phyloP scores from a whole-genome alignment of 2,888 invertebrate species.

The Sussaba pulchella region DNA sequence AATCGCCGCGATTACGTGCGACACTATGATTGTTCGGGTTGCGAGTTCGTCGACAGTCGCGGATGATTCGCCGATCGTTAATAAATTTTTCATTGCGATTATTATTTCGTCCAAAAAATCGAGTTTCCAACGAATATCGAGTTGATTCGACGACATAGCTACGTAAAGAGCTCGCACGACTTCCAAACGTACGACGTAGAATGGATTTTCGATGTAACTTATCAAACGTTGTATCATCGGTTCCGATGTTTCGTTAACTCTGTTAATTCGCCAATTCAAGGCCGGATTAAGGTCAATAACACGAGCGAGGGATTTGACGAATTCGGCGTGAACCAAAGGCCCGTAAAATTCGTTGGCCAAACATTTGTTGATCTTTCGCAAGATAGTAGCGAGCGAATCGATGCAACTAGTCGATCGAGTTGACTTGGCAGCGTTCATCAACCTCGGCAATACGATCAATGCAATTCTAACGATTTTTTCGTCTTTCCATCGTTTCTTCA shows the following conservation, averaged over 20 bases:
- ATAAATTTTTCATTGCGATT: conserved; percentile 76
- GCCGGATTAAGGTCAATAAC: conserved; percentile 80
- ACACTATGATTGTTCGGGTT: conserved; percentile 86
- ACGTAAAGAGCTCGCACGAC: conserved; percentile 81
- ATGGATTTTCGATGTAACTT: conserved; percentile 81
- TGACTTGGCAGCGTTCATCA: conserved; percentile 52
- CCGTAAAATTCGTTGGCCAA: conserved; percentile 77
- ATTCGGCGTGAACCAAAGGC: conserved; percentile 79
- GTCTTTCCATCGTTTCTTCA: conserved; percentile 76
- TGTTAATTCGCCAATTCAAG: conserved; percentile 73
- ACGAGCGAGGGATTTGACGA: conserved; percentile 82
- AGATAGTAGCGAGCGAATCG: conserved; percentile 58
- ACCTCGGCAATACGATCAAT: conserved; percentile 78
- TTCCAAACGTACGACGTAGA: conserved; percentile 83
- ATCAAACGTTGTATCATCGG: conserved; percentile 68
- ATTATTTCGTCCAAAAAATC: conserved; percentile 80
- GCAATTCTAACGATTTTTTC: conserved; percentile 78
- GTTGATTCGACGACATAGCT: conserved; percentile 76
- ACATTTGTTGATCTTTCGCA: conserved; percentile 18
- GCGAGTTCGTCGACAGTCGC: conserved; percentile 85
- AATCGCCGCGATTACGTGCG: conserved; percentile 85
- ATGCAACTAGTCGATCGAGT: conserved; percentile 14
- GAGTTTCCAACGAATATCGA: conserved; percentile 75
- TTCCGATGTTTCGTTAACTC: conserved; percentile 66
- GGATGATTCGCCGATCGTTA: conserved; percentile 82